Conservation (phyloP, 2,888 invertebrate genomes). For the Melanophora roralis region DNA sequence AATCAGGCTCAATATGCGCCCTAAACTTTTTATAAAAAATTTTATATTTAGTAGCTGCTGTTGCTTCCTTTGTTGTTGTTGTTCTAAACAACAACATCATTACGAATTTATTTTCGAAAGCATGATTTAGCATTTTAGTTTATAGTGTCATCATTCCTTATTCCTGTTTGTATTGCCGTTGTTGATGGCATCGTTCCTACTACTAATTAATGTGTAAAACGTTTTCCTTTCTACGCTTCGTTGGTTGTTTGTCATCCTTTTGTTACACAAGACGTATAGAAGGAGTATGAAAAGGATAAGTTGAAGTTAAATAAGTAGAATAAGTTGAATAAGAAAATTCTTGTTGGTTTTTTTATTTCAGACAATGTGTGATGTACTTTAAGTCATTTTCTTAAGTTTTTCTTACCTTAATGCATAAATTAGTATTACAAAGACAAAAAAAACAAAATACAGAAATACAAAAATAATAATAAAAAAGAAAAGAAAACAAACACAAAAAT, state of each 20-base stretch:
- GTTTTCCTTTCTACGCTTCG: conserved; percentile 5
- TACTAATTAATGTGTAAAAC: conserved; percentile 52
- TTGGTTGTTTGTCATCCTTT: conserved; percentile 27
- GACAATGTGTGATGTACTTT: conserved; percentile 65
- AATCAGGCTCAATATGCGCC: conserved; percentile 68
- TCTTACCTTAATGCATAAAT: conserved; percentile 58
- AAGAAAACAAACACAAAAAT: conserved; percentile 6
- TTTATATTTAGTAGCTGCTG: conserved; percentile 7
- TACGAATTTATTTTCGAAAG: conserved; percentile 44
- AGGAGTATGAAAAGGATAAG: not conserved
- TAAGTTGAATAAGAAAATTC: not conserved
- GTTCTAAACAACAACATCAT: conserved; percentile 46
- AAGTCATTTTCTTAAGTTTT: conserved; percentile 64
- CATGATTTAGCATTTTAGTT: conserved; percentile 50
- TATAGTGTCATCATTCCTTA: conserved; percentile 11
- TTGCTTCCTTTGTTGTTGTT: conserved; percentile 40
- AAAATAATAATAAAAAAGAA: not conserved
- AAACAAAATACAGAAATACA: not conserved
- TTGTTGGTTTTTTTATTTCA: conserved; percentile 26
- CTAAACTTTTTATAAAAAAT: conserved; percentile 48
- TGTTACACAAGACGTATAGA: conserved; percentile 17
- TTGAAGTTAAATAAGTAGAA: not conserved
- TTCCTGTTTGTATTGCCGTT: not conserved
- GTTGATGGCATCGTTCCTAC: conserved; percentile 18
- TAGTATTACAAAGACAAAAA: conserved; percentile 12